phyloP scores from a whole-genome alignment of 2,888 invertebrate genomes.

The Apotomis capreana region DNA sequence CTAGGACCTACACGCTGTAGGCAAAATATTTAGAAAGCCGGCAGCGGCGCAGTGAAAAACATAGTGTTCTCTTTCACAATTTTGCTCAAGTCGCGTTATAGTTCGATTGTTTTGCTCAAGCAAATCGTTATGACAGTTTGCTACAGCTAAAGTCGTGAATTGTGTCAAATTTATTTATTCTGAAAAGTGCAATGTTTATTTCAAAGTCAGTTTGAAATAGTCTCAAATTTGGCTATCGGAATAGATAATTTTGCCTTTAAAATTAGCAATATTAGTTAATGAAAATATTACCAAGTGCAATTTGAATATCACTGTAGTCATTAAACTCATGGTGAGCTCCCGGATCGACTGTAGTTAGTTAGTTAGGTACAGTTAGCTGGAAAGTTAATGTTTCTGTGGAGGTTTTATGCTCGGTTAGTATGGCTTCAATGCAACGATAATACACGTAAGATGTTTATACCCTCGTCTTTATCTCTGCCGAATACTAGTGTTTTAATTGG shows the following conservation, averaged over 20 bases:
- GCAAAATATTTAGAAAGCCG: not conserved
- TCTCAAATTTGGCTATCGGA: not conserved
- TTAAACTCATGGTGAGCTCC: slow-evolving; percentile 29
- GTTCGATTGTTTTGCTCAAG: not conserved
- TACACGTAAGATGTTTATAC: not conserved
- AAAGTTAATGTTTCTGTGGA: slow-evolving; percentile 30
- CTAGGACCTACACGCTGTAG: not conserved
- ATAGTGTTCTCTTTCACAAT: slow-evolving; percentile 7
- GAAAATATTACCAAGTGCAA: slow-evolving; percentile 11
- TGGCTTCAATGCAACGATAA: not conserved
- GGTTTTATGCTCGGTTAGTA: slow-evolving; percentile 25
- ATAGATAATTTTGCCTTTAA: not conserved
- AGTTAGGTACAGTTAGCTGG: slow-evolving; percentile 36
- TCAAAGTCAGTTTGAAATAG: not conserved
- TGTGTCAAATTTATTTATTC: not conserved
- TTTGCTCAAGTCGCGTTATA: not conserved
- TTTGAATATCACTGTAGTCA: slow-evolving; percentile 4
- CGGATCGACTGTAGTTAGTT: slow-evolving; percentile 36
- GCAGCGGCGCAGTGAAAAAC: not conserved
- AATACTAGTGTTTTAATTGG: too few species aligned
- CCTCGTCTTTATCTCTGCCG: not conserved
- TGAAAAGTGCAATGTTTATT: not conserved
- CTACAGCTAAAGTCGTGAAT: not conserved
- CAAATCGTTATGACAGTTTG: not conserved
- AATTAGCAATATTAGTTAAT: not conserved